phyloP scores from a whole-genome alignment of 2,888 invertebrate genomes.

The Stenurella melanura region DNA sequence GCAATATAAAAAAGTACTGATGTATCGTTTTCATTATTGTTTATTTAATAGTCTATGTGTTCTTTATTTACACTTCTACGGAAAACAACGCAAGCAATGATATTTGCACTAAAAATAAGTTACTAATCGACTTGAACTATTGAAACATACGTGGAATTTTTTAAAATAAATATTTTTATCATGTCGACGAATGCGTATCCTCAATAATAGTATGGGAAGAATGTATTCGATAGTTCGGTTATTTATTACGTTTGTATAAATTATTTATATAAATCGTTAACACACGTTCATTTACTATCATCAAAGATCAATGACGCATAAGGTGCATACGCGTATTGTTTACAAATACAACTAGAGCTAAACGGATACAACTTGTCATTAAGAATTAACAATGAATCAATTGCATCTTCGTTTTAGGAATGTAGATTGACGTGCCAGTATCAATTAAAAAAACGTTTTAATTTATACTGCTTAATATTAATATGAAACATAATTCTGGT shows the following conservation, averaged over 20 bases:
- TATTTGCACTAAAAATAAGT: background rate
- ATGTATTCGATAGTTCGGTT: background rate
- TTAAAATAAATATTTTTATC: slow-evolving; percentile 20
- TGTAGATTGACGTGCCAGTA: slow-evolving; percentile 1
- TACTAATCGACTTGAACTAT: background rate
- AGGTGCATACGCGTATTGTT: slow-evolving; percentile 20
- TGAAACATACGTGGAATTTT: background rate
- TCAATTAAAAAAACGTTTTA: slow-evolving; percentile 20
- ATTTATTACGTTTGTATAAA: slow-evolving; percentile 26
- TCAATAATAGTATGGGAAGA: background rate
- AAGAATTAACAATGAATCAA: background rate
- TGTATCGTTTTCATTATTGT: too few species aligned
- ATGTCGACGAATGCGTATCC: slow-evolving; percentile 3
- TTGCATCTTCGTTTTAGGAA: background rate
- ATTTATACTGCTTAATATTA: background rate
- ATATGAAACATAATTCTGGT: too few species aligned
- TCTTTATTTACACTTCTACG: too few species aligned
- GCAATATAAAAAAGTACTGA: too few species aligned
- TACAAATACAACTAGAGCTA: background rate
- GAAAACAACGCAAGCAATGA: background rate
- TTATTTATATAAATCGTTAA: slow-evolving; percentile 27
- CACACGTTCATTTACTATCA: slow-evolving; percentile 14
- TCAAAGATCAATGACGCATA: slow-evolving; percentile 18
- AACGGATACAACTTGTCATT: background rate
- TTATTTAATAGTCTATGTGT: too few species aligned